A percentile compares a stretch with the other conserved stretches of the same genome.
Evolutionary conservation across 2,888 invertebrate genomes (phyloP).

Genomic region (Drosophila mimetica): DNA sequence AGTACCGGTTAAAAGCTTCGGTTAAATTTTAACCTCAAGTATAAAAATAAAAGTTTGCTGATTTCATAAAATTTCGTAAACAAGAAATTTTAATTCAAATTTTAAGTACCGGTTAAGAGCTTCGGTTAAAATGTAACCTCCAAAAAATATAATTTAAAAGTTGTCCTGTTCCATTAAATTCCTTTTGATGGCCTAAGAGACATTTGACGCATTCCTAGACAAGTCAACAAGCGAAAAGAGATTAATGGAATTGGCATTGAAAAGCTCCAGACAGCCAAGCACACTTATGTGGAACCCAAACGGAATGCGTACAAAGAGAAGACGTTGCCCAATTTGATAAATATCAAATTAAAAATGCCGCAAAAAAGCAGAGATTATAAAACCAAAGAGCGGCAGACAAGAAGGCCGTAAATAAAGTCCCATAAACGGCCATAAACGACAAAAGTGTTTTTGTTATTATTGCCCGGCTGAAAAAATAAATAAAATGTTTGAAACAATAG

Average conservation of each 20-base stretch:
- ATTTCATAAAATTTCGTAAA: too few species aligned
- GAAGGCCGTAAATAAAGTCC: conserved; percentile 65
- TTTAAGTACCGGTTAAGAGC: too few species aligned
- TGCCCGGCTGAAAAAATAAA: conserved; percentile 49
- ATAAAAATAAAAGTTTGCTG: too few species aligned
- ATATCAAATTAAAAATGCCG: conserved; percentile 71
- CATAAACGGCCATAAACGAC: conserved; percentile 74
- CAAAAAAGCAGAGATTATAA: conserved; percentile 24
- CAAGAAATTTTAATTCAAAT: too few species aligned
- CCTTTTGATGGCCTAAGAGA: conserved; percentile 14
- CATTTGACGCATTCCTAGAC: conserved; percentile 57
- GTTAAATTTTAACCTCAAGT: too few species aligned
- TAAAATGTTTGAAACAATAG: conserved; percentile 30
- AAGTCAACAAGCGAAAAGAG: conserved; percentile 58
- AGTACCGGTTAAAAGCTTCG: too few species aligned
- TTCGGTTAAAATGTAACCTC: too few species aligned
- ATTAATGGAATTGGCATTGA: conserved; percentile 61
- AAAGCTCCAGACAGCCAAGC: conserved; percentile 50
- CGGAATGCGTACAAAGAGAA: conserved; percentile 3
- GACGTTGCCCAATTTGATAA: conserved; percentile 58
- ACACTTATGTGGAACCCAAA: conserved; percentile 34
- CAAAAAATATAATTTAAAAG: too few species aligned
- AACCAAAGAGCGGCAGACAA: conserved; percentile 31
- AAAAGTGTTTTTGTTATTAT: conserved; percentile 43
- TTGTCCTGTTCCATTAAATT: neutral